A percentile compares a stretch with the other conserved stretches of the same genome.
These are phyloP conservation scores for Blastobasis lacticolella DNA, from an alignment of 2,888 invertebrate species.

Conservation along the genomic window DNA sequence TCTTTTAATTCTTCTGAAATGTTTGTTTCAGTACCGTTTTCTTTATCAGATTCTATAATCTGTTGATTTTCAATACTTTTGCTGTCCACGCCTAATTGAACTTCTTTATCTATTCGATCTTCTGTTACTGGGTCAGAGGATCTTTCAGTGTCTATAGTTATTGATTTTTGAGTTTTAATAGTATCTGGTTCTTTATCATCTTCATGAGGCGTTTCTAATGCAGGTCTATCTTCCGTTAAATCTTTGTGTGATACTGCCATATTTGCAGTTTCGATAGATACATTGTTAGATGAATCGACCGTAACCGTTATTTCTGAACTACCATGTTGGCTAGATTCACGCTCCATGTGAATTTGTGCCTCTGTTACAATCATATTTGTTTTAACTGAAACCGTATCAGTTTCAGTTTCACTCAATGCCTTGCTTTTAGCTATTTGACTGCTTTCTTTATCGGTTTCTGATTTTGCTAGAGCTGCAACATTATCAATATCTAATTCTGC, in stretches of 20 bases:
- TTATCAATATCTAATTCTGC: conserved; percentile 19
- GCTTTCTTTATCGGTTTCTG: conserved; percentile 33
- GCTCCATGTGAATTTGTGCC: conserved; percentile 69
- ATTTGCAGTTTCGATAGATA: conserved; percentile 59
- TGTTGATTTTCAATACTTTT: conserved; percentile 8
- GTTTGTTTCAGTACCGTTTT: conserved; percentile 12
- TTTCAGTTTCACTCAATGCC: conserved; percentile 62
- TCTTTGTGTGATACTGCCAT: conserved; percentile 51
- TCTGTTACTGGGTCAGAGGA: too few species aligned
- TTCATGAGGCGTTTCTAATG: conserved; percentile 17
- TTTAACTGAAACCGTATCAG: conserved; percentile 62
- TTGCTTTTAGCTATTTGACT: conserved; percentile 36
- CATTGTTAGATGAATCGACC: conserved; percentile 60
- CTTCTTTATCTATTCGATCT: too few species aligned
- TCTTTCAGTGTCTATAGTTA: too few species aligned
- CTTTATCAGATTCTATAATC: conserved; percentile 6
- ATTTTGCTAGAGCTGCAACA: conserved; percentile 30
- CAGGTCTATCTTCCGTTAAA: conserved; percentile 31
- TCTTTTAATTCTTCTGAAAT: conserved; percentile 7
- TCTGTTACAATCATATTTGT: conserved; percentile 68
- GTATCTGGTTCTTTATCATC: conserved; percentile 13
- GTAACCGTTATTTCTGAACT: conserved; percentile 61
- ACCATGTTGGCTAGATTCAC: conserved; percentile 53
- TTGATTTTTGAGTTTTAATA: not conserved
- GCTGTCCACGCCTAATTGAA: too few species aligned